phyloP scores from a whole-genome alignment of 2,797 vertebrate species.

The Numenius phaeopus region DNA sequence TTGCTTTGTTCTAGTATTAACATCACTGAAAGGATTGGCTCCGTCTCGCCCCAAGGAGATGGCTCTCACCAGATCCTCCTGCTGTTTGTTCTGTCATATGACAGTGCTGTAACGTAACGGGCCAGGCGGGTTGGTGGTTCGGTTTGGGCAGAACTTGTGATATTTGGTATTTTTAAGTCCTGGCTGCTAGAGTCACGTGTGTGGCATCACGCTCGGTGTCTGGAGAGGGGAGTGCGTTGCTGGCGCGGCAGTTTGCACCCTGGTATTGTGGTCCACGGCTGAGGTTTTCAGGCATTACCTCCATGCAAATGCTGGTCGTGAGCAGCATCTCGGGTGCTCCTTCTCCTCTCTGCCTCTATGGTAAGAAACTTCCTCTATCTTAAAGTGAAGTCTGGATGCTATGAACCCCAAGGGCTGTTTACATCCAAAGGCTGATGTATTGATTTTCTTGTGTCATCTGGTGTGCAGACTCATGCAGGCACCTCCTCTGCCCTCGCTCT shows the following conservation, averaged over 20 bases:
- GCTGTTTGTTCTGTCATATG: background rate
- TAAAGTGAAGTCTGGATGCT: background rate
- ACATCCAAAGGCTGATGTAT: background rate
- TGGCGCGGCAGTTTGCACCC: rapidly evolving
- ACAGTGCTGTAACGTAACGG: rapidly evolving
- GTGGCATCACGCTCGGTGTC: background rate
- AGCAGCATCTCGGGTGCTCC: background rate
- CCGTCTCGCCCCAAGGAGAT: rapidly evolving
- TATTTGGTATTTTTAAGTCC: background rate
- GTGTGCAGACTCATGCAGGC: background rate
- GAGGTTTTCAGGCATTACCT: background rate
- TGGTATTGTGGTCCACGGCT: rapidly evolving
- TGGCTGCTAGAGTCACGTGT: background rate
- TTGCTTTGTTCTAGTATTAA: background rate
- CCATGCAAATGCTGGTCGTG: background rate
- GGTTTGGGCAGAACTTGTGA: background rate
- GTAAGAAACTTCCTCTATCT: background rate
- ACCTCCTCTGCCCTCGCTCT: background rate
- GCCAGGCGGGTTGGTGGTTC: background rate
- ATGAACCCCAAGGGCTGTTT: background rate
- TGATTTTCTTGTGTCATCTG: background rate
- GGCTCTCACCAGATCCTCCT: background rate
- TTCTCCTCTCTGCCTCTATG: background rate
- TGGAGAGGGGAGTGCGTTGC: background rate
- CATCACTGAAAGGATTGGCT: background rate